Percentiles rank a stretch among this genome's conserved stretches.
phyloP scores from a whole-genome alignment of 2,113 vertebrate genomes.

The Calyptommatus sinebrachiatus region DNA sequence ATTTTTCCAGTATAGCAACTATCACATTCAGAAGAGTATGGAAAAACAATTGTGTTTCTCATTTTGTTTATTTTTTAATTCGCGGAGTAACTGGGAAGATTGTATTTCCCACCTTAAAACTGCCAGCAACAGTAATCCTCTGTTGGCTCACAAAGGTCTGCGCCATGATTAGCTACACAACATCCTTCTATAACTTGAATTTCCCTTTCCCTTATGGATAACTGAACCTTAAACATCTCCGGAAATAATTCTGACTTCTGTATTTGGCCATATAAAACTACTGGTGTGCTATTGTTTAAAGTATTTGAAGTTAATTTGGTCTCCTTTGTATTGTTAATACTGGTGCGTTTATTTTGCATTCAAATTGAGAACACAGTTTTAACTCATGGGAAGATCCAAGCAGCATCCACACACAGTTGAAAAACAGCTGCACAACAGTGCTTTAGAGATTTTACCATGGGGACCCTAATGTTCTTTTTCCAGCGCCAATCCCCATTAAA shows the following conservation, averaged over 20 bases:
- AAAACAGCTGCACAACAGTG: too few species aligned
- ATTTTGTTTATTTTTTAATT: background rate
- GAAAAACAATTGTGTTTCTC: background rate
- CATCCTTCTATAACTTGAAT: background rate
- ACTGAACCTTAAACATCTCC: background rate
- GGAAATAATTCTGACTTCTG: slow-evolving; percentile 2
- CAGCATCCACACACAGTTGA: too few species aligned
- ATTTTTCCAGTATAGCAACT: background rate
- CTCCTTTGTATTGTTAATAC: slow-evolving; percentile 12
- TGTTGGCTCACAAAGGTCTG: background rate
- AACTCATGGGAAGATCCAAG: slow-evolving; percentile 26
- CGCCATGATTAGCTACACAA: background rate
- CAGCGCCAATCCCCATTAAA: too few species aligned
- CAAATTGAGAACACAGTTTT: slow-evolving; percentile 18
- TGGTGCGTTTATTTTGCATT: slow-evolving; percentile 32
- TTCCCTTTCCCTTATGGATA: background rate
- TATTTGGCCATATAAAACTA: slow-evolving; percentile 7
- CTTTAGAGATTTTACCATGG: too few species aligned
- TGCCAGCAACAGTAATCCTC: background rate
- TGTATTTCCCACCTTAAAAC: background rate
- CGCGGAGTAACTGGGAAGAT: background rate
- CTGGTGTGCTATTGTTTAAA: background rate
- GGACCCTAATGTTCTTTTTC: too few species aligned
- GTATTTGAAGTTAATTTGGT: background rate
- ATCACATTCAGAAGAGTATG: background rate